phyloP scores from a whole-genome alignment of 2,113 vertebrate genomes.

The Empidonax alnorum region DNA sequence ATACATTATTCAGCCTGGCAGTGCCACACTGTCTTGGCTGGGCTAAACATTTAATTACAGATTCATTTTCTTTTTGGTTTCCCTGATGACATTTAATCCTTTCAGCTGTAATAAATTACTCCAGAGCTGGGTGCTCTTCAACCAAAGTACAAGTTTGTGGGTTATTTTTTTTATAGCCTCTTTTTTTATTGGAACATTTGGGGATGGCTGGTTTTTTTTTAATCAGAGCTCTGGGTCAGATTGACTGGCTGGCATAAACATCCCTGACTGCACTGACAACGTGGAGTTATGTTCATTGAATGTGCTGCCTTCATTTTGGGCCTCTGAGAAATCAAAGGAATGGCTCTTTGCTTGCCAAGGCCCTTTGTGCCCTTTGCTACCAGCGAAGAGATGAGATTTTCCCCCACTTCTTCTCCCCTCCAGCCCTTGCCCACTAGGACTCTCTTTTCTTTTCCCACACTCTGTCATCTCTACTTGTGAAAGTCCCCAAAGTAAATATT shows the following conservation, averaged over 20 bases:
- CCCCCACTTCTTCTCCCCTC: not conserved
- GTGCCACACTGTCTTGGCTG: constrained; percentile 26
- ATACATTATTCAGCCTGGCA: constrained; percentile 58
- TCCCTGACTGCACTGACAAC: constrained; percentile 19
- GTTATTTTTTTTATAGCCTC: not conserved
- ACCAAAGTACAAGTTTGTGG: constrained; percentile 12
- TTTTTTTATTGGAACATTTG: constrained; percentile 54
- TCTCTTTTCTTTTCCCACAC: constrained; percentile 41
- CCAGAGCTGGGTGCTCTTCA: constrained; percentile 22
- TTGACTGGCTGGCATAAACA: constrained; percentile 46
- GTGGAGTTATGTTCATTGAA: constrained; percentile 34
- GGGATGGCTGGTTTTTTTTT: constrained; percentile 25
- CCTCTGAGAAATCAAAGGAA: constrained; percentile 34
- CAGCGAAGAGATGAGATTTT: constrained; percentile 16
- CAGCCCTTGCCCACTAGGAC: not conserved
- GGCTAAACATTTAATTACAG: constrained; percentile 64
- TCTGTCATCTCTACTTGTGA: constrained; percentile 4
- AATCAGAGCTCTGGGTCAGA: constrained; percentile 43
- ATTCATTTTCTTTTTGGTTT: constrained; percentile 54
- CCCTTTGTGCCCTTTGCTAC: not conserved
- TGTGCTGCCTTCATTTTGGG: constrained; percentile 39
- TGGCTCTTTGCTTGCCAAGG: constrained; percentile 25
- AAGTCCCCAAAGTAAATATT: constrained; percentile 47
- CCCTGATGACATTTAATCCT: constrained; percentile 63
- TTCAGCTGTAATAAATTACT: constrained; percentile 57